phyloP scores from a whole-genome alignment of 2,888 invertebrate species.

The Acronicta aceris region DNA sequence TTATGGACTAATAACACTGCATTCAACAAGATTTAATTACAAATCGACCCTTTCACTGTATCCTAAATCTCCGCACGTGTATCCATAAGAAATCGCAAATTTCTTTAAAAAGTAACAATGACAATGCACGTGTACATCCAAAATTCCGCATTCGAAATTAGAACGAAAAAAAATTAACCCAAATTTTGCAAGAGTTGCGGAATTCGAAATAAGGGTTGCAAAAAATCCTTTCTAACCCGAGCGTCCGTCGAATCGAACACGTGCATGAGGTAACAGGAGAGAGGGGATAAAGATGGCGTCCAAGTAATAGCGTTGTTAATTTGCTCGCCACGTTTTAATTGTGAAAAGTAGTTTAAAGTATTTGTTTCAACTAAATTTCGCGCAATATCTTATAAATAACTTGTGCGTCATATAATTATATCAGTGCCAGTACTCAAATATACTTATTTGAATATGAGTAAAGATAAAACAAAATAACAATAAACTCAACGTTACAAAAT shows the following conservation, averaged over 20 bases:
- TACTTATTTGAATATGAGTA: too few relatives aligned
- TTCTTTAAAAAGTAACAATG: constrained; percentile 54
- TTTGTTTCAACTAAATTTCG: too few relatives aligned
- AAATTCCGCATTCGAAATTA: constrained; percentile 71
- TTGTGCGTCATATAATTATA: too few relatives aligned
- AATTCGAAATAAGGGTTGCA: constrained; percentile 87
- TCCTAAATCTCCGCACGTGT: constrained; percentile 66
- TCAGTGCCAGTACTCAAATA: too few relatives aligned
- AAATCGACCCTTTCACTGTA: constrained; percentile 57
- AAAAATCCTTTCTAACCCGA: constrained; percentile 88
- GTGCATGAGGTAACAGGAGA: constrained; percentile 83
- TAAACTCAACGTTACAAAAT: too few relatives aligned
- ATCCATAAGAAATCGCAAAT: constrained; percentile 41
- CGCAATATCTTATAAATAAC: too few relatives aligned
- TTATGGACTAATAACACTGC: constrained; percentile 58
- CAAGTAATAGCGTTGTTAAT: too few relatives aligned
- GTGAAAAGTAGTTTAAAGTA: too few relatives aligned
- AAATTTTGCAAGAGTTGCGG: constrained; percentile 89
- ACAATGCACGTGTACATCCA: constrained; percentile 66
- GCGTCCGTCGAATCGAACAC: constrained; percentile 82
- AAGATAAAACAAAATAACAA: too few relatives aligned
- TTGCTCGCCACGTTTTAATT: too few relatives aligned
- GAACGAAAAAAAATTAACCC: constrained; percentile 78
- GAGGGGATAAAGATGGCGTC: too few relatives aligned
- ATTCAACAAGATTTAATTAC: constrained; percentile 45